These are phyloP conservation scores for Hozukius guyotensis DNA, from an alignment of 2,797 vertebrate genomes.

Conservation along the genomic window DNA sequence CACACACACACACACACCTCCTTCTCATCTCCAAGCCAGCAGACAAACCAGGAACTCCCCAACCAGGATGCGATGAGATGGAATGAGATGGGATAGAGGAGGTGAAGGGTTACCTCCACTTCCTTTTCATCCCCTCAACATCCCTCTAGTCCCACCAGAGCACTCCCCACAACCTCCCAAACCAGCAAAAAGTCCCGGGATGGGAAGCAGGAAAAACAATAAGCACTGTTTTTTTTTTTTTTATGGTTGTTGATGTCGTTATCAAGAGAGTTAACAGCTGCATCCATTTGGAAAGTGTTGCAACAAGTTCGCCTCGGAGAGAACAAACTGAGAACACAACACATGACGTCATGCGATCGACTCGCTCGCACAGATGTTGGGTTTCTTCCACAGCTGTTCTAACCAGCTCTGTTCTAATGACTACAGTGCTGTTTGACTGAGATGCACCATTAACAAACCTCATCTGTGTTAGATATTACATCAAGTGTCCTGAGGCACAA, in stretches of 20 bases:
- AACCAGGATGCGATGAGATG: conserved; percentile 34
- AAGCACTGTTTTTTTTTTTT: not conserved
- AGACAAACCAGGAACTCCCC: conserved; percentile 36
- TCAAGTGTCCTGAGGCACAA: not conserved
- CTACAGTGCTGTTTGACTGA: not conserved
- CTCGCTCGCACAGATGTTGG: conserved; percentile 42
- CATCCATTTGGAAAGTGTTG: not conserved
- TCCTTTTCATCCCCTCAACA: conserved; percentile 30
- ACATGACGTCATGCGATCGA: conserved; percentile 3
- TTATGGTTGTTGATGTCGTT: not conserved
- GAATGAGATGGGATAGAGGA: conserved; percentile 25
- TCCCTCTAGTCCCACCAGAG: not conserved
- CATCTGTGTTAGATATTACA: not conserved
- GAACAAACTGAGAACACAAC: not conserved
- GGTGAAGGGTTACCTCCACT: conserved; percentile 22
- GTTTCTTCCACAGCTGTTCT: conserved; percentile 43
- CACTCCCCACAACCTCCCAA: not conserved
- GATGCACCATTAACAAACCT: not conserved
- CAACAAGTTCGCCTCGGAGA: not conserved
- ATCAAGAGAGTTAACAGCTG: not conserved
- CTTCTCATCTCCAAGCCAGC: conserved; percentile 29
- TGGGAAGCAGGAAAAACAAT: not conserved
- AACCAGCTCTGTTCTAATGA: conserved; percentile 4
- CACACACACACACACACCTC: not conserved
- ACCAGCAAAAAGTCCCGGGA: conserved; percentile 10